A percentile compares a stretch with the other conserved stretches of the same genome.
phyloP scores from a whole-genome alignment of 2,113 vertebrate species.

The Amphiprion percula region DNA sequence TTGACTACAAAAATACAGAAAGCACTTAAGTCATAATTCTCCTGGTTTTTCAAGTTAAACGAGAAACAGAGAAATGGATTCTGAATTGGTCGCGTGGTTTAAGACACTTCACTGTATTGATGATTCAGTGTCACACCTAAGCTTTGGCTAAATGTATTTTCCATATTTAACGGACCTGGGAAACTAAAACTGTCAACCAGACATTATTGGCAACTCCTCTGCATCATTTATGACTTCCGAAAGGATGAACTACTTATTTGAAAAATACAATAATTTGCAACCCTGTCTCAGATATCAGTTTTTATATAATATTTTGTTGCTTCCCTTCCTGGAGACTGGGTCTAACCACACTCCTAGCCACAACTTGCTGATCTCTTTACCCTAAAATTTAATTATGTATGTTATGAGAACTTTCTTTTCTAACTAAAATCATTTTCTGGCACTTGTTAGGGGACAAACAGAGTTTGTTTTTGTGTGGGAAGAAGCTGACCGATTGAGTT shows the following conservation, averaged over 20 bases:
- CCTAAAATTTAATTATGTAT: neutral
- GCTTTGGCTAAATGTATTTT: neutral
- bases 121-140: neutral
- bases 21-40: slow-evolving; percentile 55
- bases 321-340: neutral
- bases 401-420: neutral
- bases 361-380: too few species aligned
- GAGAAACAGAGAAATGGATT: slow-evolving; percentile 4
- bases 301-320: neutral
- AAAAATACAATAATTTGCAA: neutral
- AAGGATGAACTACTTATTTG: neutral
- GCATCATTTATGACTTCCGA: neutral
- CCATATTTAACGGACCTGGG: neutral
- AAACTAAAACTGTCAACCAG: neutral
- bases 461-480: neutral
- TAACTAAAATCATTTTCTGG: neutral
- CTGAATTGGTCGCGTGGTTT: neutral
- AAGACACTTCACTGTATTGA: neutral
- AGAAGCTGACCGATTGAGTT: neutral
- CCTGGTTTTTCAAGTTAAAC: slow-evolving; percentile 10
- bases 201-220: neutral
- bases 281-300: neutral
- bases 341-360: too few species aligned
- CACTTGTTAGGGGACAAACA: neutral
- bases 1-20: slow-evolving; percentile 40